Base-by-base conservation (phyloP, 2,888 invertebrate genomes). In the Xylophagus ater region DNA sequence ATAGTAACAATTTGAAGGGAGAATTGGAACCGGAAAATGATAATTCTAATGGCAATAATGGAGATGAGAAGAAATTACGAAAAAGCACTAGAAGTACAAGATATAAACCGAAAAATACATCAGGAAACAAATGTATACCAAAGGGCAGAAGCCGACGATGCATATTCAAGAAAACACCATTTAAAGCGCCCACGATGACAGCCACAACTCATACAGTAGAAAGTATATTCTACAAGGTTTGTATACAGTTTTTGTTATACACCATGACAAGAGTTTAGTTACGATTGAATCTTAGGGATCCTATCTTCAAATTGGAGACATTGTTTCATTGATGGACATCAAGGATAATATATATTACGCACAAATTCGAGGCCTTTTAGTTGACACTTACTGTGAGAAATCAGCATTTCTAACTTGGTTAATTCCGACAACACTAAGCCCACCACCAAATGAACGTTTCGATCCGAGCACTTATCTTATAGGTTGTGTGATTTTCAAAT, bases 371-470 rank as follows among this genome's bases (percentile, higher is more conserved):
- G 92, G 90, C 1, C 75, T 94, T 37, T 68, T 93, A 42, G 84
- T 87, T 0, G 93, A 94, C 60, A 87, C 89, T 59, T 93, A 87
- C 60, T 87, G 89, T 52, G 86, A 90, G 58, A 92, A 92, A 65
- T 90, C 89, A 59, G 92, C 90, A 0, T 86, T 84, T 2, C 68
- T 93, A 10, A 87, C 90, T 0, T 94, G 93, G 93, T 69, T 94
- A 1, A 67, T 94, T 37, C 93, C 93, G 1, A 89, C 90, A 0
- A 74, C 76, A 47, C 75, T 78, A 15, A 83, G 86, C 53, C 84
- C 84, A 4, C 76, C 81, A 8, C 81, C 82, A 0, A 78, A 79
- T 46, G 72, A 79, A 51, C 72, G 76, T 21, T 93, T 93, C 60
- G 86, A 86, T 67, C 86, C 92, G 1, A 77, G 86, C 24, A 87